phyloP scores from a whole-genome alignment of 1,140 invertebrate species.

The honey bee (Apis mellifera) region Amel_HAv3.1 CM009936.2:815501-816000 shows the following conservation, averaged over 20 bases:
- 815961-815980: neutral
- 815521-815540: too few species aligned
- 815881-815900: neutral
- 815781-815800: neutral
- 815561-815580: neutral
- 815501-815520: too few species aligned
- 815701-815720: neutral
- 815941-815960: neutral
- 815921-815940: neutral
- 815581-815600: neutral
- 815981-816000: neutral
- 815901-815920: neutral
- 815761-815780: neutral
- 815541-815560: neutral
- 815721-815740: conserved; percentile 12
- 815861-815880: neutral
- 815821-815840: neutral
- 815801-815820: conserved; percentile 6
- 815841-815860: neutral
- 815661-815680: neutral
- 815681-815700: neutral
- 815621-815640: neutral
- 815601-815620: neutral
- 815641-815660: neutral
- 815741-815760: neutral